Evolutionary conservation across 2,888 invertebrate genomes (phyloP), one percentile per base, ranked within the genome.

Genomic region (Hetaerina titia): DNA sequence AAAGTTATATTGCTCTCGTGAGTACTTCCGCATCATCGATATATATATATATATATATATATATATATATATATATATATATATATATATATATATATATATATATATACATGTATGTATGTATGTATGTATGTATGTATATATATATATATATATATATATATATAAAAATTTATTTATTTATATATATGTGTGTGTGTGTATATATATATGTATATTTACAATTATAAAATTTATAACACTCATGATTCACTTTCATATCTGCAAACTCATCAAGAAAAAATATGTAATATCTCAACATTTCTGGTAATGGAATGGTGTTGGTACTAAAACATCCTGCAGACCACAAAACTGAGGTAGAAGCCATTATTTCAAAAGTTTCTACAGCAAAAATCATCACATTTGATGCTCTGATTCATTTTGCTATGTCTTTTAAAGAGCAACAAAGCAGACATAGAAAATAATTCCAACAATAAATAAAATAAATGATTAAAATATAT

Each of bases 301-400:
- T 92, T 22, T 92, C 57, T n/a, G 56, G 69, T 92, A 92, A 90
- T 69, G 92, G 92, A 92, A 92, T 92, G 92, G 56, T 74, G 45
- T 63, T 45, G 69, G 56, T 64, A 69, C 69, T 69, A 45, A 64
- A 64, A 69, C 92, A 64, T 64, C 45, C n/a, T 22, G n/a, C 22
- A 13, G 56, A 56, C n/a, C 58, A 57, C 89, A 7, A 57, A 45
- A 92, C 69, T 69, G 92, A 92, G 92, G 92, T 92, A 92, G 92
- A 69, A 69, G 92, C 92, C 92, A 92, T 56, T 22, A 31, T 64
- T 60, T 69, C 15, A 69, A 56, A 92, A 92, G 19, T 92, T 45
- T 64, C 92, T 56, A 69, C 56, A 25, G 64, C 31, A 92, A 19
- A 92, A 92, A 74, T 63, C 81, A 31, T 31, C 92, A 90, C 92